Percentiles rank a stretch among this genome's conserved stretches.
phyloP scores from a whole-genome alignment of 2,113 vertebrate species.

The Leptobrachium ailaonicum region DNA sequence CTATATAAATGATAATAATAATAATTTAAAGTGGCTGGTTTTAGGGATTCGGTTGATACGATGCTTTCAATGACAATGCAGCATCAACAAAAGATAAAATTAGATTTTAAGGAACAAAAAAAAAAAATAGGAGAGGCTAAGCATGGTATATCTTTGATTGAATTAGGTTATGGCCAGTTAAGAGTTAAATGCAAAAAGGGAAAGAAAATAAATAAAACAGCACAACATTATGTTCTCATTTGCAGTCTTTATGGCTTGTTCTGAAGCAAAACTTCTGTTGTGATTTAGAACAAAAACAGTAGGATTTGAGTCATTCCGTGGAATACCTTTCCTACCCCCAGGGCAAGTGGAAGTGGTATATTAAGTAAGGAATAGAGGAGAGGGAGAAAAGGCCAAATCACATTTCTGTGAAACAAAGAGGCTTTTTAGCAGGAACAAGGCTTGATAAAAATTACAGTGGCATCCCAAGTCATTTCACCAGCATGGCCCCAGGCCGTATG shows the following conservation, averaged over 20 bases:
- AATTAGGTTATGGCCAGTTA: background rate
- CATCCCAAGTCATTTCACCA: slow-evolving; percentile 71
- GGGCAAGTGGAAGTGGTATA: slow-evolving; percentile 74
- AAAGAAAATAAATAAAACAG: background rate
- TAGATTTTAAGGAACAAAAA: too few species aligned
- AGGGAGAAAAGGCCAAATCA: slow-evolving; percentile 75
- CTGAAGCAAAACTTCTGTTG: slow-evolving; percentile 58
- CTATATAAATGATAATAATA: too few species aligned
- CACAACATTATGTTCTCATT: slow-evolving; percentile 45
- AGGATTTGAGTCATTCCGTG: slow-evolving; percentile 67
- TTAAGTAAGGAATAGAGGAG: slow-evolving; percentile 74
- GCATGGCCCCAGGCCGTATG: slow-evolving; percentile 64
- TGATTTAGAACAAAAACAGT: slow-evolving; percentile 71
- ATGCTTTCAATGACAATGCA: too few species aligned
- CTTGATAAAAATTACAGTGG: slow-evolving; percentile 79
- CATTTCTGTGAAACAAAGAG: slow-evolving; percentile 81
- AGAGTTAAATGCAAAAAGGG: background rate
- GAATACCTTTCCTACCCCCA: slow-evolving; percentile 71
- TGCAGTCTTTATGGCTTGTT: slow-evolving; percentile 61
- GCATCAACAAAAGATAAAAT: too few species aligned
- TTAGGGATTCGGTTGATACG: too few species aligned
- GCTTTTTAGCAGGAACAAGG: slow-evolving; percentile 78
- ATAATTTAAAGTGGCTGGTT: too few species aligned
- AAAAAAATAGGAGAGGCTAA: too few species aligned
- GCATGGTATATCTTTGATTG: too few species aligned